A percentile compares a stretch with the other conserved stretches of the same genome.
phyloP scores from a whole-genome alignment of 2,113 vertebrate genomes.

The Excalfactoria chinensis region DNA sequence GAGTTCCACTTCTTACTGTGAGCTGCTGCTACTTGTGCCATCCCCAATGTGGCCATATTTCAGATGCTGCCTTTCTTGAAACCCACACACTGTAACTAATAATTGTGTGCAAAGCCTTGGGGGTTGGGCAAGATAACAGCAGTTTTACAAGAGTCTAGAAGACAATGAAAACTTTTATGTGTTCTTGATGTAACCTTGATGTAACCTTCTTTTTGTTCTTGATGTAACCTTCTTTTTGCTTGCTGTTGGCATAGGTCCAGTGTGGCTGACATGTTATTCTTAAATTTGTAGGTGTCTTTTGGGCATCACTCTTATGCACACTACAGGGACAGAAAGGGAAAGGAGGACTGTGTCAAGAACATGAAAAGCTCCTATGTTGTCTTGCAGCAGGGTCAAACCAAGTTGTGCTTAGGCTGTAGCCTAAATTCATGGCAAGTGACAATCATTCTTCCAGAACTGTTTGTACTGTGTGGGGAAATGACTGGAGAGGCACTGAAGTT shows the following conservation, averaged over 20 bases:
- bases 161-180: conserved; percentile 45
- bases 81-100: conserved; percentile 42
- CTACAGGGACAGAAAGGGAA: not conserved
- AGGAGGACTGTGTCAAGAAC: not conserved
- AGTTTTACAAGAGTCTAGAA: conserved; percentile 52
- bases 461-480: not conserved
- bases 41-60: not conserved
- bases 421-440: not conserved
- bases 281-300: conserved; percentile 9
- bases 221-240: conserved; percentile 60
- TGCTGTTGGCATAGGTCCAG: conserved; percentile 23
- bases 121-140: conserved; percentile 53
- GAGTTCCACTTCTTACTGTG: not conserved
- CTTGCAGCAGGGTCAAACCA: not conserved
- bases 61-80: conserved; percentile 43
- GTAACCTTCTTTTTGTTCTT: no score
- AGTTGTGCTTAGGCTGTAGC: not conserved
- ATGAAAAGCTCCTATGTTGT: not conserved
- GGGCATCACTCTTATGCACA: not conserved
- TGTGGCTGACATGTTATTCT: conserved; percentile 44
- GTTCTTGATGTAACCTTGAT: conserved; percentile 60
- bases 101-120: conserved; percentile 52
- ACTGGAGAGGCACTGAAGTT: not conserved
- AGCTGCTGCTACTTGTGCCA: not conserved
- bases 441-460: not conserved